Evolutionary conservation across 1,140 invertebrate species (phyloP), one percentile per base, ranked within the genome.

Genomic region (Drosophila varians): DNA sequence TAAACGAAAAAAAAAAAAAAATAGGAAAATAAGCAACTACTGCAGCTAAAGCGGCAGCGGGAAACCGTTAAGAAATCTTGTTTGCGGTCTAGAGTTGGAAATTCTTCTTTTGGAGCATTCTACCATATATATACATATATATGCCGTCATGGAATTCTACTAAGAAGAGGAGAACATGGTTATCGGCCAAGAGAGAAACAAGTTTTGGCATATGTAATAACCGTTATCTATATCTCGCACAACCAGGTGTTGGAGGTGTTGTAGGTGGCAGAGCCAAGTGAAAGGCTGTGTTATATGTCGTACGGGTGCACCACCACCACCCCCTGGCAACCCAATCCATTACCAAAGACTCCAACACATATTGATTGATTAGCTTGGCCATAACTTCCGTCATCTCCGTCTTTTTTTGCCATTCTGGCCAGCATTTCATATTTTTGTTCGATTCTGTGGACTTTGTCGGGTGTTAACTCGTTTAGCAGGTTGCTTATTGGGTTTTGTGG

Each of bases 21-120:
- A 62, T n/a, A n/a, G n/a, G n/a, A n/a, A n/a, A 60, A 26, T 12
- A 38, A 38, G 11, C 60, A 60, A 56, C 60, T 21, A 28, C 54
- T 31, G 52, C 60, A 16, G 31, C 18, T 21, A 47, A 25, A 21
- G 53, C 53, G n/a, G 43, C 62, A 65, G 46, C 61, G 64, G 36
- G 78, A 78, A 83, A 83, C 78, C 78, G 78, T 83, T 83, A 83
- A 83, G 78, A 83, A 83, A 83, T 83, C 78, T 83, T 58, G 78
- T 83, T 83, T 77, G 47, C 45, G 47, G 51, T 70, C 65, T 58
- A 31, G 36, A 70, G 51, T 40, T 70, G 43, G 42, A 49, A 69
- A 58, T 70, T 77, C 60, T 68, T 68, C 45, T 26, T 65, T 65
- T 66, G 62, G 62, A 61, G 45, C 34, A 65, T 40, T 52, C 62